phyloP scores from a whole-genome alignment of 2,113 vertebrate species.

The Calidris pugnax region DNA sequence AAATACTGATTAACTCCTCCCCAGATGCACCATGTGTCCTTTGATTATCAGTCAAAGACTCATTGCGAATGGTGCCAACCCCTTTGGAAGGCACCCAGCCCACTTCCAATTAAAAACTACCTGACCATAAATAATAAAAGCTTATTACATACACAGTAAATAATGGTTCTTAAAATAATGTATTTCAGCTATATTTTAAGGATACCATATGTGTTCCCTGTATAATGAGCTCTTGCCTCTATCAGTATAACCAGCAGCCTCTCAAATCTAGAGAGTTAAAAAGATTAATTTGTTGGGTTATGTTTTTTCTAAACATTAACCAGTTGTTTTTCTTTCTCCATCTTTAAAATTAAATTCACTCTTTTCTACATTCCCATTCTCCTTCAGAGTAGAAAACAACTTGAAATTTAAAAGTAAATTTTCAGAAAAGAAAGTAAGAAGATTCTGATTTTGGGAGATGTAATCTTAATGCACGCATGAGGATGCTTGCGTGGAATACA shows the following conservation, averaged over 20 bases:
- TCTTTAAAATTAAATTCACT: background rate
- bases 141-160: conserved; percentile 55
- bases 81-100: conserved; percentile 53
- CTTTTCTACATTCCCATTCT: background rate
- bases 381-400: background rate
- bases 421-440: background rate
- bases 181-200: conserved; percentile 58
- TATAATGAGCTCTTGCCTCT: conserved; percentile 20
- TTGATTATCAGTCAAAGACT: conserved; percentile 23
- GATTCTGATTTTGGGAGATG: background rate
- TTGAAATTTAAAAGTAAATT: background rate
- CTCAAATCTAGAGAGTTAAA: background rate
- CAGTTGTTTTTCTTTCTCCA: background rate
- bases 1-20: background rate
- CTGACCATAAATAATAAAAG: conserved; percentile 75
- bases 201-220: conserved; percentile 41
- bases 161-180: conserved; percentile 71
- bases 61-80: background rate
- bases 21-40: background rate
- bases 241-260: background rate
- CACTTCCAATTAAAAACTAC: conserved; percentile 68
- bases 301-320: background rate
- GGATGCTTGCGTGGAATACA: background rate
- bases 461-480: background rate
- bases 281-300: conserved; percentile 6